phyloP scores from a whole-genome alignment of 2,888 invertebrate species.

The Aporophyla lueneburgensis region DNA sequence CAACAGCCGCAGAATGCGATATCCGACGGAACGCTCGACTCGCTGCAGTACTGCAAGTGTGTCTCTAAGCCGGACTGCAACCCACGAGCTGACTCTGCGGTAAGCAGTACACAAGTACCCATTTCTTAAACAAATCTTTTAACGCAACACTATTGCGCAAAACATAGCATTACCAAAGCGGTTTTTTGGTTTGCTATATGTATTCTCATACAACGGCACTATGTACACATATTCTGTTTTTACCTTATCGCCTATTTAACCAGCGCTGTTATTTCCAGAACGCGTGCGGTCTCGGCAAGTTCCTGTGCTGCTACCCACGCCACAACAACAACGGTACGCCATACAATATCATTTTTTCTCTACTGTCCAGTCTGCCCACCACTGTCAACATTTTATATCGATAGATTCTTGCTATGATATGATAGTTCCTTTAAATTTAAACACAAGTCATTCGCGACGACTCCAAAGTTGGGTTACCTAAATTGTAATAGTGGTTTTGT shows the following conservation, averaged over 20 bases:
- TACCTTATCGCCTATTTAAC: background rate
- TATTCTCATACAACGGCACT: background rate
- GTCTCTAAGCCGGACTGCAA: constrained; percentile 77
- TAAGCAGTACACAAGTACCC: constrained; percentile 66
- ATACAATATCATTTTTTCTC: background rate
- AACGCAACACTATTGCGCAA: background rate
- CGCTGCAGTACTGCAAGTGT: constrained; percentile 83
- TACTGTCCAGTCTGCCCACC: background rate
- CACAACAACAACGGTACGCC: constrained; percentile 76
- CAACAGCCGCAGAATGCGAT: constrained; percentile 35
- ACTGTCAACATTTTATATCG: background rate
- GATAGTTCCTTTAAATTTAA: background rate
- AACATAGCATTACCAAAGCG: background rate
- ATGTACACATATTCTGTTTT: too few relatives aligned
- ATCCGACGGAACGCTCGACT: constrained; percentile 80
- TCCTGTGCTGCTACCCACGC: constrained; percentile 92
- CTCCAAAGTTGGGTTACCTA: background rate
- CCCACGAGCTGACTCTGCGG: constrained; percentile 74
- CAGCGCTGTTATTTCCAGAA: constrained; percentile 82
- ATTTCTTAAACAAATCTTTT: background rate
- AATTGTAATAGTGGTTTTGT: too few relatives aligned
- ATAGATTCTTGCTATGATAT: background rate
- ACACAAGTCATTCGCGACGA: background rate
- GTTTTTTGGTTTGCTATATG: background rate
- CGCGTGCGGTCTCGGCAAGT: constrained; percentile 91